phyloP scores from a whole-genome alignment of 2,113 vertebrate genomes.

The Acinonyx jubatus region DNA sequence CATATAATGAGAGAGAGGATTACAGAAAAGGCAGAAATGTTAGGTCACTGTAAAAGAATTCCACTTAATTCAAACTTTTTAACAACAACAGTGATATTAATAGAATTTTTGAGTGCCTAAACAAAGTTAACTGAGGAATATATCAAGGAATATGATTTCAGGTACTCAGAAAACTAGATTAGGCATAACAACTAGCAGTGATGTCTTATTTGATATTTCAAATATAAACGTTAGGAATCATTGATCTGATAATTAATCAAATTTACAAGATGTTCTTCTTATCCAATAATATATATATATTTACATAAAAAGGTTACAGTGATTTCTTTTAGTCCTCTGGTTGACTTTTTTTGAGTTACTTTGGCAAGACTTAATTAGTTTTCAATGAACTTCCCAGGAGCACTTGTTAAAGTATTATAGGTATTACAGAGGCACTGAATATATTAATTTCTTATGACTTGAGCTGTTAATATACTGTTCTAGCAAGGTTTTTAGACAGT shows the following conservation, averaged over 20 bases:
- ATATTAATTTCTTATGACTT: slow-evolving; percentile 48
- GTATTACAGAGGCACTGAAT: not conserved
- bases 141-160: not conserved
- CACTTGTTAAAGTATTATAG: not conserved
- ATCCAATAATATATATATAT: not conserved
- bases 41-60: not conserved
- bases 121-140: not conserved
- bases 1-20: not conserved
- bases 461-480: slow-evolving; percentile 18
- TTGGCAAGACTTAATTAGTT: slow-evolving; percentile 55
- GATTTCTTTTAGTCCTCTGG: slow-evolving; percentile 29
- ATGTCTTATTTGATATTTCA: slow-evolving; percentile 6
- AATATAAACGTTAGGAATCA: slow-evolving; percentile 14
- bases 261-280: not conserved
- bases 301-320: slow-evolving; percentile 18
- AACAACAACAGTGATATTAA: not conserved
- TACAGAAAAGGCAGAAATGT: not conserved
- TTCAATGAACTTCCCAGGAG: slow-evolving; percentile 11
- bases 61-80: not conserved
- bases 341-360: slow-evolving; percentile 28
- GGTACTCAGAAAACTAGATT: not conserved
- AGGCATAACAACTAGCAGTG: not conserved
- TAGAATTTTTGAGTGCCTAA: not conserved
- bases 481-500: slow-evolving; percentile 8
- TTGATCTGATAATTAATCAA: not conserved